phyloP scores from a whole-genome alignment of 2,113 vertebrate species.

The Hymenochirus boettgeri region DNA sequence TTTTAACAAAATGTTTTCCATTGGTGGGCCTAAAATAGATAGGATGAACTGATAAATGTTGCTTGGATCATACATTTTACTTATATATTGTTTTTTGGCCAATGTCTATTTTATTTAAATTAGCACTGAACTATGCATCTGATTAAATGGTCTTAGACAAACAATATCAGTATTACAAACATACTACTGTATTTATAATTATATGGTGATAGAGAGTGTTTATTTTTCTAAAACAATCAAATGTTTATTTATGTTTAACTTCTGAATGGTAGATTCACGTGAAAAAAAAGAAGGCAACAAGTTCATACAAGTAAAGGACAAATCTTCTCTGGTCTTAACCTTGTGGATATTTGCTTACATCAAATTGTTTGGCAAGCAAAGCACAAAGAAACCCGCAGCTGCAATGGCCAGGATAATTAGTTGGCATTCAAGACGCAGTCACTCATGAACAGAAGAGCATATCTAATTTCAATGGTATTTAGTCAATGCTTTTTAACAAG shows the following conservation, averaged over 20 bases:
- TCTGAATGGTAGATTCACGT: not conserved
- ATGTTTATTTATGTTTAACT: not conserved
- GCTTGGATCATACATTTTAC: too few relatives aligned
- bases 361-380: conserved; percentile 31
- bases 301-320: conserved; percentile 23
- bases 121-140: not conserved
- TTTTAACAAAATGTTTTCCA: too few relatives aligned
- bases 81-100: too few relatives aligned
- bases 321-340: conserved; percentile 30
- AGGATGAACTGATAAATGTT: too few relatives aligned
- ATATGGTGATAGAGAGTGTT: not conserved
- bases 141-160: not conserved
- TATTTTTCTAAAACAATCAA: not conserved
- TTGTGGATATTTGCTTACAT: conserved; percentile 38
- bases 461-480: conserved; percentile 41
- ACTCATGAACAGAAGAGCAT: conserved; percentile 40
- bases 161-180: not conserved
- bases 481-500: conserved; percentile 36
- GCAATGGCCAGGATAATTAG: conserved; percentile 42
- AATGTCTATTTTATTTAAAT: not conserved
- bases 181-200: not conserved
- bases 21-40: too few relatives aligned
- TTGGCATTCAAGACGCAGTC: conserved; percentile 40
- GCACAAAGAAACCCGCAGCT: conserved; percentile 32
- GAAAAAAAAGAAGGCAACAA: conserved; percentile 2